Evolutionary conservation across 2,888 invertebrate genomes (phyloP), one percentile per base, ranked within the genome.

Genomic region (Melanophora roralis): DNA sequence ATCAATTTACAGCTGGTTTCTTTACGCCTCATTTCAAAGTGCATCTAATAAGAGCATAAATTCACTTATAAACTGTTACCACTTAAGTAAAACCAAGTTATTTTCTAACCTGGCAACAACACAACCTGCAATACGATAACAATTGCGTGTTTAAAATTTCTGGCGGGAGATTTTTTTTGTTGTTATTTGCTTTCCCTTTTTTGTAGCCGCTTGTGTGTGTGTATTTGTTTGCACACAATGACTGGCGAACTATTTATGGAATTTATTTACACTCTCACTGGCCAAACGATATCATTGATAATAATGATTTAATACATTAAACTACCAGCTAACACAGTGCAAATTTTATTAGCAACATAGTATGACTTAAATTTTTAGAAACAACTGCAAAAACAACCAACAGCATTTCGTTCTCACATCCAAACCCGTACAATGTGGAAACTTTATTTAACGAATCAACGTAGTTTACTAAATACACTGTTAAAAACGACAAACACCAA

Each of bases 391-490:
- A 14, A 60, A 27, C 27, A 27, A 36, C 45, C 14, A 59, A 49
- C 14, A 38, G 27, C 19, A 21, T 47, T 14, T 36, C 12, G 32
- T 21, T 45, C 9, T 49, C 16, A 38, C 16, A 49, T 8, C 2
- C 27, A 59, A 6, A 38, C 19, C 27, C 14, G 7, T 12, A 40
- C 12, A 53, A 72, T 43, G 36, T 21, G 8, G 11, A 53, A 60
- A 62, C 62, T 36, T n/a, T 36, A 55, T 43, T 19, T 21, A 53
- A n/a, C n/a, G n/a, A n/a, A n/a, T n/a, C n/a, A 53, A 36, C 43
- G 62, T 51, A 51, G 51, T 60, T 71, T 71, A 71, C 45, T 72
- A 53, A 62, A 62, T 14, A 53, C 19, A 27, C 47, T 45, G 59
- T 59, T 40, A 1, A 51, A 53, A n/a, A n/a, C n/a, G n/a, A n/a